These are phyloP conservation scores for Reticulitermes lucifugus DNA, from an alignment of 2,888 invertebrate genomes.

Conservation along the genomic window DNA sequence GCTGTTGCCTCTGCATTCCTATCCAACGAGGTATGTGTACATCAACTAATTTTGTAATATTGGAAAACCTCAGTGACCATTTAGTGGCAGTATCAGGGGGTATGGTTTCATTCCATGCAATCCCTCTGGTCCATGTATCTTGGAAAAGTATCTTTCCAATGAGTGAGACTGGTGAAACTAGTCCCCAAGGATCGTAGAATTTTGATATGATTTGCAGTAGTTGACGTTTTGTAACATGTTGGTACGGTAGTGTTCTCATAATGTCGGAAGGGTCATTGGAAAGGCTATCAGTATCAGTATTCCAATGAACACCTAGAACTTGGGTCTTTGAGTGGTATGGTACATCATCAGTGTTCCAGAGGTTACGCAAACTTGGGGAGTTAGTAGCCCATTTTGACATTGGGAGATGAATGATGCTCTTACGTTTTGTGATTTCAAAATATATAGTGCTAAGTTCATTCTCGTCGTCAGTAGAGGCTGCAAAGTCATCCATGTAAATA, in stretches of 20 bases:
- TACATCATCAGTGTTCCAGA: background rate
- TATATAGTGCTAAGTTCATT: background rate
- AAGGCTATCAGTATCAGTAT: background rate
- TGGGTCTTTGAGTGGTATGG: background rate
- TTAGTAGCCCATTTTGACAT: conserved; percentile 26
- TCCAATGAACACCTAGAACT: background rate
- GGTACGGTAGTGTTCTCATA: background rate
- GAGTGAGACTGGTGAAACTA: background rate
- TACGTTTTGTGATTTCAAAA: background rate
- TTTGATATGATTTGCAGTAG: background rate
- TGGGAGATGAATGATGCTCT: background rate
- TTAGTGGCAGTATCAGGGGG: too few species aligned
- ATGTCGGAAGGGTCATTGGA: background rate
- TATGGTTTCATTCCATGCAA: background rate
- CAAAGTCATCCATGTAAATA: conserved; percentile 7
- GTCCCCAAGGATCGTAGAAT: background rate
- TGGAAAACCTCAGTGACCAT: too few species aligned
- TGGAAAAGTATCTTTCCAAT: conserved; percentile 22
- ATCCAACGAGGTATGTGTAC: too few species aligned
- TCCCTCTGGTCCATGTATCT: background rate
- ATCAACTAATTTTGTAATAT: too few species aligned
- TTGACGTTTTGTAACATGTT: background rate
- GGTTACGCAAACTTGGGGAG: background rate
- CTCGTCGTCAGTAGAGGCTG: background rate
- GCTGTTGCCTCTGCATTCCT: too few species aligned